These are phyloP conservation scores for Lamellibrachia columna DNA, from an alignment of 2,888 invertebrate species.

Conservation along the genomic window DNA sequence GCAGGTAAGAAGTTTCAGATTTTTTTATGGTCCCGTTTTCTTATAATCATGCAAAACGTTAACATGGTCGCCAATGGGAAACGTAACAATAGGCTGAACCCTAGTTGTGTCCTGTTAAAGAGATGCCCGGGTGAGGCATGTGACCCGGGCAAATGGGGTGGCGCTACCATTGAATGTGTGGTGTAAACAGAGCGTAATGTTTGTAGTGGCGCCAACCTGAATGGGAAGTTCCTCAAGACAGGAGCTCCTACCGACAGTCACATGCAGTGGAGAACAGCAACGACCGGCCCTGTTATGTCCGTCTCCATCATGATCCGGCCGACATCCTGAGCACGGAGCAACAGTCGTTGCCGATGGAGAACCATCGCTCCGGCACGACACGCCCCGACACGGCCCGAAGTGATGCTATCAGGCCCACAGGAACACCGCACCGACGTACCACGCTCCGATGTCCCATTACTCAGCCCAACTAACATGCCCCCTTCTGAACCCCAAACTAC, in stretches of 20 bases:
- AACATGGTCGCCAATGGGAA: too few relatives aligned
- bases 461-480: neutral
- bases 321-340: neutral
- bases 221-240: neutral
- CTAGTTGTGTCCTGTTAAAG: too few relatives aligned
- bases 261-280: neutral
- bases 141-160: neutral
- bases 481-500: neutral
- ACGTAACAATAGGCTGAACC: too few relatives aligned
- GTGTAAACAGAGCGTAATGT: neutral
- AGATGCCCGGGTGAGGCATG: neutral
- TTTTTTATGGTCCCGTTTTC: too few relatives aligned
- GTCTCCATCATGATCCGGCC: neutral
- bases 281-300: neutral
- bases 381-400: neutral
- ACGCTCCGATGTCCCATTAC: neutral
- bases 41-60: too few relatives aligned
- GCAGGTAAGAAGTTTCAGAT: too few relatives aligned
- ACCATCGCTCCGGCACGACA: neutral
- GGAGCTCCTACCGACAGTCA: neutral
- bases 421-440: neutral
- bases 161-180: neutral
- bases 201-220: neutral
- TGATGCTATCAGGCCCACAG: neutral
- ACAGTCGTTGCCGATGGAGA: neutral